These are phyloP conservation scores for Neoarius graeffei DNA, from an alignment of 2,113 vertebrate genomes.

Conservation along the genomic window DNA sequence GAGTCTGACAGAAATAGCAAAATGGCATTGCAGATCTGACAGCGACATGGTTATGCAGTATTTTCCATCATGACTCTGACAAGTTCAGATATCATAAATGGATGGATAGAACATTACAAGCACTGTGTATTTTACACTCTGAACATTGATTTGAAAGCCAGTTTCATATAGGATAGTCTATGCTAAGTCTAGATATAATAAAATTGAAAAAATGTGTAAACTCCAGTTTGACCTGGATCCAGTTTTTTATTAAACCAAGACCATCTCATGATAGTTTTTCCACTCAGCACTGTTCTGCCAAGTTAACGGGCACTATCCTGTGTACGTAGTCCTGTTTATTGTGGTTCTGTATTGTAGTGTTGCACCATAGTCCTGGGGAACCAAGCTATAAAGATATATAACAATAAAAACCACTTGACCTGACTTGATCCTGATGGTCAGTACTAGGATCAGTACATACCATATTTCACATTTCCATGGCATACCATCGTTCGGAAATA, in stretches of 20 bases:
- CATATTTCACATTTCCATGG: not conserved
- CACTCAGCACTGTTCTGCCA: not conserved
- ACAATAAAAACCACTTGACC: too few species aligned
- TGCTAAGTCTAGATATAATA: not conserved
- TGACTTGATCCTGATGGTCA: not conserved
- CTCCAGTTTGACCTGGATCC: not conserved
- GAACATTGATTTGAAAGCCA: not conserved
- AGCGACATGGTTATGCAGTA: not conserved
- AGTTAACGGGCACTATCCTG: not conserved
- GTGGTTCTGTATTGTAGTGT: not conserved
- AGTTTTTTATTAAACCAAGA: not conserved
- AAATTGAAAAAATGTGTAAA: not conserved
- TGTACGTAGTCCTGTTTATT: not conserved
- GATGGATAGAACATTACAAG: not conserved
- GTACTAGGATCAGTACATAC: not conserved
- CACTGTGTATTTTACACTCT: too few species aligned
- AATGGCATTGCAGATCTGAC: not conserved
- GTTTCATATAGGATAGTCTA: not conserved
- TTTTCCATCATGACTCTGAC: not conserved
- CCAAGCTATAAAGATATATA: not conserved
- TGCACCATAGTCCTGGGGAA: too few species aligned
- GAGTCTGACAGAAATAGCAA: not conserved
- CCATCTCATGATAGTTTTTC: not conserved
- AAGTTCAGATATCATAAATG: not conserved
- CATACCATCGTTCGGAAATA: not conserved